Evolutionary conservation across 2,888 invertebrate species (phyloP), one percentile per base, ranked within the genome.

Genomic region (Trachelus iudaicus): DNA sequence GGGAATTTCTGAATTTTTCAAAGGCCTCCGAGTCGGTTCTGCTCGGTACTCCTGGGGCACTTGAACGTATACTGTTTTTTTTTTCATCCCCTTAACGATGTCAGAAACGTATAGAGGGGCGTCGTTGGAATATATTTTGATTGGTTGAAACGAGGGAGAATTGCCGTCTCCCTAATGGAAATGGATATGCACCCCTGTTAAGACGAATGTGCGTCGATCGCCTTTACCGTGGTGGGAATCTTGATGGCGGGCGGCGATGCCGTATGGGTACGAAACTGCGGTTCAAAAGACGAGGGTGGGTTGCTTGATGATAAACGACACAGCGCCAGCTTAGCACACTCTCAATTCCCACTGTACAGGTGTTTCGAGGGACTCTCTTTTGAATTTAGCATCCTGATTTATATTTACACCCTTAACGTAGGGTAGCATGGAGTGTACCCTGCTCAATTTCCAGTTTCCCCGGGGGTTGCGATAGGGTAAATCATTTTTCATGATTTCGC

Each of bases 261-360:
- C 31, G 71, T 33, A 33, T 71, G 71, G 71, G 71, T 12, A 12
- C 15, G 71, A 71, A 71, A 71, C 4, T 31, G 71, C 33, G 31
- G 31, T 12, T 33, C 31, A 33, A 33, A 71, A 23, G 31, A 71
- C 31, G 71, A 33, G 31, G 71, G 71, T 33, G 71, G 23, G 33
- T 6, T 13, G 31, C 13, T 71, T 31, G 11, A 71, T 77, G 75
- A 77, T 69, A 69, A 75, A 77, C 75, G 71, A 69, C 75, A 69
- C 40, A 37, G 31, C 30, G 77, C 23, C 15, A 69, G 71, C 71
- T 77, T 75, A 75, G 71, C 77, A 77, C 69, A 77, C 74, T 75
- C 77, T 77, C 77, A 77, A 77, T 77, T 77, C 75, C n/a, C 69
- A 69, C 71, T 75, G 35, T 74, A 74, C 34, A 12, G 35, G 74